These are phyloP conservation scores for Herpetotheres cachinnans DNA, from an alignment of 2,113 vertebrate species.

Conservation along the genomic window DNA sequence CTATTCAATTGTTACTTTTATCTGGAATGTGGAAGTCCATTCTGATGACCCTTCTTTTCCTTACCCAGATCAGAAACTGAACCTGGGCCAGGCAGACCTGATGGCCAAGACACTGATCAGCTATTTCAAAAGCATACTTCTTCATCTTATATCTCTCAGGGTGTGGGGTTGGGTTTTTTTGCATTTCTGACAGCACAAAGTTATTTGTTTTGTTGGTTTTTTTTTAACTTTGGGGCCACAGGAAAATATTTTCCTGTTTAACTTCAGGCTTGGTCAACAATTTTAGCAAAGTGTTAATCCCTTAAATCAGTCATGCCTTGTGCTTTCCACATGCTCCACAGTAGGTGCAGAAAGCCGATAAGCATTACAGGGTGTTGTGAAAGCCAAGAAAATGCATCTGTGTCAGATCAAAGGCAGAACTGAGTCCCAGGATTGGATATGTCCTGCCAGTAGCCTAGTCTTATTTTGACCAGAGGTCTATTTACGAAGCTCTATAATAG, in stretches of 20 bases:
- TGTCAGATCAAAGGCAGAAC: slow-evolving; percentile 12
- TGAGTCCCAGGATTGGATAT: neutral
- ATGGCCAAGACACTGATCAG: neutral
- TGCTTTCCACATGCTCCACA: fast-evolving
- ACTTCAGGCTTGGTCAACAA: neutral
- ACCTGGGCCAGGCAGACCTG: neutral
- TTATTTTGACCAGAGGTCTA: neutral
- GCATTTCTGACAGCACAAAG: neutral
- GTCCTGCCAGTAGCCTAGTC: neutral
- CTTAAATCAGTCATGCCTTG: neutral
- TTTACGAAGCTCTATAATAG: neutral
- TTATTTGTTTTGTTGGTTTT: neutral
- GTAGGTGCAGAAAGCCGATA: neutral
- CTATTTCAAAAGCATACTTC: neutral
- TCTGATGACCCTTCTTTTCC: neutral
- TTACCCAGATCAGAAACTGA: neutral
- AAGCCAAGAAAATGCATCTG: neutral
- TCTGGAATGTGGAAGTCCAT: neutral
- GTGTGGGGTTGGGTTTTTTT: neutral
- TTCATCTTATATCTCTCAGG: neutral
- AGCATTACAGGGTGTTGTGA: neutral
- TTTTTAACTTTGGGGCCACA: neutral
- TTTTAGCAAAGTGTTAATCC: neutral
- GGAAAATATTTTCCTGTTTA: neutral
- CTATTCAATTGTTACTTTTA: neutral